Percentiles rank a stretch among this genome's conserved stretches.
Conservation (phyloP, 2,888 invertebrate species). For the Polietes domitor region DNA sequence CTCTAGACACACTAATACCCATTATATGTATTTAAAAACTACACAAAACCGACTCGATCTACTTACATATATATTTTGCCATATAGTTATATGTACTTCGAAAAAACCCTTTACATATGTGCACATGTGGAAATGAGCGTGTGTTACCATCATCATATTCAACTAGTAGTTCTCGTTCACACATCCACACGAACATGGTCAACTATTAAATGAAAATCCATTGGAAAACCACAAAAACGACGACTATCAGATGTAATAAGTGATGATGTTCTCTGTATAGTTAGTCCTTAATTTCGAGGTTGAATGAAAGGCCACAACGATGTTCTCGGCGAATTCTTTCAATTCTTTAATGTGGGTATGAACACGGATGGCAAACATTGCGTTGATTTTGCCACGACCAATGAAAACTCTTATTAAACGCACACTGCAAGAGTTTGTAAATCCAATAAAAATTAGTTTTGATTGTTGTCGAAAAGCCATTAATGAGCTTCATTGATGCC, state of each 20-base stretch:
- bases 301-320: neutral
- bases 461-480: neutral
- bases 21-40: too few species aligned
- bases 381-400: too few species aligned
- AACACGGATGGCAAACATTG: neutral
- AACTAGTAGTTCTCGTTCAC: neutral
- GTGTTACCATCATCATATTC: neutral
- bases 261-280: neutral
- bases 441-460: conserved; percentile 21
- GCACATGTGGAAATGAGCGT: too few species aligned
- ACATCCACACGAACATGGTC: neutral
- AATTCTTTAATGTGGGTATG: neutral
- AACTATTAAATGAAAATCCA: conserved; percentile 7
- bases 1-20: too few species aligned
- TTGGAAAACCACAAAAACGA: conserved; percentile 28
- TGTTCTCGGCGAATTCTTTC: neutral
- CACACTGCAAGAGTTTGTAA: neutral
- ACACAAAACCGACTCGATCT: too few species aligned
- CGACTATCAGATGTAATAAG: conserved; percentile 10
- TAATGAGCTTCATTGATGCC: neutral
- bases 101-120: too few species aligned
- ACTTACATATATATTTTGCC: too few species aligned
- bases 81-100: too few species aligned
- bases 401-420: too few species aligned
- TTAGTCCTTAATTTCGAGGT: neutral